Evolutionary conservation across 2,113 vertebrate species (phyloP), one percentile per base, ranked within the genome.

Genomic region (Delphinapterus leucas): DNA sequence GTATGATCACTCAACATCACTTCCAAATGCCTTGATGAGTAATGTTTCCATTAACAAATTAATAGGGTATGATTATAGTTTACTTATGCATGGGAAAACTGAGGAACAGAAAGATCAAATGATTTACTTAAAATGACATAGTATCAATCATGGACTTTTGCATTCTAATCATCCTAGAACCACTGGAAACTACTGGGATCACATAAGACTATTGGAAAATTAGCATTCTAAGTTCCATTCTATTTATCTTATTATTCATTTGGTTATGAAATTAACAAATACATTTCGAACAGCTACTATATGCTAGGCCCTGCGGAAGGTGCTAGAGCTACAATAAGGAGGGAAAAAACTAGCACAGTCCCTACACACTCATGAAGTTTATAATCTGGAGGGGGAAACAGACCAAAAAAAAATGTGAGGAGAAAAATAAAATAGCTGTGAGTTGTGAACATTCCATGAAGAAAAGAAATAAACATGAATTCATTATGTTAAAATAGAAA

Each of bases 41-140:
- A 53, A 92, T 71, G 26, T 86, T 94, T 95, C 73, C 36, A 36
- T 55, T 92, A 94, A 49, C 44, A 88, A 74, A 81, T 80, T 80
- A n/a, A 80, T 61, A 58, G 47, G 63, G 9, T 47, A 68, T 84
- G n/a, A 93, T 89, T 92, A 88, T 61, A 36, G 86, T 90, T 65
- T 92, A 88, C 44, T 41, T 85, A 38, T 53, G 13, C 77, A 53
- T 77, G 67, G 63, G 80, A 77, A 93, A 82, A 95, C 53, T 70
- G 88, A 90, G 49, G 38, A 84, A 71, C 20, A 81, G 55, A 95
- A 81, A 89, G 41, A 86, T 85, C 25, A 94, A 94, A 94, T 82
- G n/a, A 79, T 79, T 88, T 94, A 55, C 68, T 95, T 96, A 70
- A 95, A 95, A 79, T 83, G 68, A 60, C 21, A 21, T 31, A 81